These are phyloP conservation scores for Poecilobothrus nobilitatus DNA, from an alignment of 2,888 invertebrate species.

Conservation along the genomic window DNA sequence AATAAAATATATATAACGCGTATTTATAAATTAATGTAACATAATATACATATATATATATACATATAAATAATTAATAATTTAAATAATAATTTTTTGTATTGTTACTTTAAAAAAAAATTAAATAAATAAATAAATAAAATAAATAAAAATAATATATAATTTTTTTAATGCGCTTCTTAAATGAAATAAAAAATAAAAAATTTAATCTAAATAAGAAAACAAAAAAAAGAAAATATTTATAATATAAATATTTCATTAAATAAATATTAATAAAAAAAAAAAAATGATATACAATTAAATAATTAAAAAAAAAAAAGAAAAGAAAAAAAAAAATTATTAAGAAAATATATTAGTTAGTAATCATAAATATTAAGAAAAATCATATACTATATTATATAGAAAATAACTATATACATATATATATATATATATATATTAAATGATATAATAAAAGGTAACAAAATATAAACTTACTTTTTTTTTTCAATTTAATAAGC, in stretches of 20 bases:
- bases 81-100: neutral
- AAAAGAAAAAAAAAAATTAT: neutral
- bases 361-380: neutral
- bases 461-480: neutral
- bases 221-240: too few species aligned
- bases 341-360: neutral
- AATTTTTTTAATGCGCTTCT: neutral
- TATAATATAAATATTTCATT: conserved; percentile 4
- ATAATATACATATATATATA: neutral
- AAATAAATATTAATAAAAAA: neutral
- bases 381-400: neutral
- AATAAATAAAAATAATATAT: too few species aligned
- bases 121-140: too few species aligned
- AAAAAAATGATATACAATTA: neutral
- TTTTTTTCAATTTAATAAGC: neutral
- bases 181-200: neutral
- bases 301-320: neutral
- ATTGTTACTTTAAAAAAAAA: neutral
- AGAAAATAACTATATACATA: neutral
- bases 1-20: neutral
- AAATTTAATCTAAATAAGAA: neutral
- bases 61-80: neutral
- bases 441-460: too few species aligned
- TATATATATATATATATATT: neutral
- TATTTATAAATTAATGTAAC: conserved; percentile 1